A percentile compares a stretch with the other conserved stretches of the same genome.
Evolutionary conservation across 2,113 vertebrate genomes (phyloP).

Genomic region (Excalfactoria chinensis): DNA sequence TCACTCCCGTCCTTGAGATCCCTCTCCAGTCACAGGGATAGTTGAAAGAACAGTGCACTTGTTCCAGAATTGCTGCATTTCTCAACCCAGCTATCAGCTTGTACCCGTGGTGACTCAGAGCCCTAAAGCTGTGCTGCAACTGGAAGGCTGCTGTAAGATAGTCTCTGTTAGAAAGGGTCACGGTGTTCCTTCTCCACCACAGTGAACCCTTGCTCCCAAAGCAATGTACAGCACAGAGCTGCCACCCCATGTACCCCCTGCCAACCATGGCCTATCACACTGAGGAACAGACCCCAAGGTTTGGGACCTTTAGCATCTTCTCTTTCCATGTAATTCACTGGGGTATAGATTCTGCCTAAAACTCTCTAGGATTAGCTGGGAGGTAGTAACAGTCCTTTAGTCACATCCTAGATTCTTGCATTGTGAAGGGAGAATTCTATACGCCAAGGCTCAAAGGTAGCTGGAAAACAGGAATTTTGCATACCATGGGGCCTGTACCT

Average conservation of each 20-base stretch:
- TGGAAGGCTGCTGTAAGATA: not conserved
- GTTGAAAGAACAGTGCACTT: not conserved
- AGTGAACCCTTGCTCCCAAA: not conserved
- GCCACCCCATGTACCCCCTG: not conserved
- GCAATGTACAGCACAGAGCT: not conserved
- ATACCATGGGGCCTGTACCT: not conserved
- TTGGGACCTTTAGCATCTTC: not conserved
- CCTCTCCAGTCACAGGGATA: not conserved
- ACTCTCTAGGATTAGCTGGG: not conserved
- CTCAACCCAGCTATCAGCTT: constrained; percentile 9
- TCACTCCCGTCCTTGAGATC: not conserved
- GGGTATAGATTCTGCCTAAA: not conserved
- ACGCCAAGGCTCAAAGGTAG: not conserved
- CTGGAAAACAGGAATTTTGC: not conserved
- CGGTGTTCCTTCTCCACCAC: not conserved
- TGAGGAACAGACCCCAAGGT: not conserved
- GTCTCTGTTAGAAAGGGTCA: not conserved
- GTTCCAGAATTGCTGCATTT: constrained; percentile 3
- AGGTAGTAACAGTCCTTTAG: not conserved
- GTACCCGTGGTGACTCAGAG: constrained; percentile 34
- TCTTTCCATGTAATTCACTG: not conserved
- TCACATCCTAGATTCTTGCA: constrained; percentile 24
- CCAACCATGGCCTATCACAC: not conserved
- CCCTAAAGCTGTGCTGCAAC: not conserved
- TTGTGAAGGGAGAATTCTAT: constrained; percentile 10